Evolutionary conservation across 2,888 invertebrate species (phyloP), one percentile per base, ranked within the genome.

Genomic region (Brenthis daphne): DNA sequence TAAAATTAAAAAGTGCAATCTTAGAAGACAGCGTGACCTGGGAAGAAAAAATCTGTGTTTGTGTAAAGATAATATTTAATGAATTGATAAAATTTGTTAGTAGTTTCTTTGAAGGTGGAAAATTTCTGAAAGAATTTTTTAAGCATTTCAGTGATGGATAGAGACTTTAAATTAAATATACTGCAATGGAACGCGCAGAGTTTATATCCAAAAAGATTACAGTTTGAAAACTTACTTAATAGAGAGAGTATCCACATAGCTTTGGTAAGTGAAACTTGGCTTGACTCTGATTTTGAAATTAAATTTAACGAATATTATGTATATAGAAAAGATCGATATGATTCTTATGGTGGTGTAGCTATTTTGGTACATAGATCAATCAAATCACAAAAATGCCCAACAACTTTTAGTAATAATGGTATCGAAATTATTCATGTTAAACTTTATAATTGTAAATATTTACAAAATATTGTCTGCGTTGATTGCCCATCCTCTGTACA

Each of bases 241-340:
- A 66, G 51, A n/a, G 68, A 70, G 65, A 73, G 67, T 33, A 68
- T 71, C 16, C 70, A 70, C 56, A 67, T 74, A 20, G 63, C 63
- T n/a, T 47, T 73, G 12, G 1, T 73, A 13, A 69, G 63, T 56
- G 73, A 74, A 60, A 74, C 75, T 1, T 76, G 74, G 73, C 20
- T 74, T n/a, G 63, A 64, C 5, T 53, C 55, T 1, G 67, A 70
- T 1, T 24, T 24, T 24, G 24, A 24, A 24, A 24, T 24, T 24
- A 24, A 24, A 24, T 14, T 73, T 13, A 65, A 53, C 24, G 64
- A 54, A 1, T 73, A 71, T 64, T 68, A 69, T 63, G 37, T 73
- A 48, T 73, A 43, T 24, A 65, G 73, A 65, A 54, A 64, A 0
- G 73, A 74, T 29, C 43, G 73, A 6, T 11, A n/a, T 13, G 72